phyloP scores from a whole-genome alignment of 1,140 invertebrate genomes.

The Parasteatoda tepidariorum region DNA sequence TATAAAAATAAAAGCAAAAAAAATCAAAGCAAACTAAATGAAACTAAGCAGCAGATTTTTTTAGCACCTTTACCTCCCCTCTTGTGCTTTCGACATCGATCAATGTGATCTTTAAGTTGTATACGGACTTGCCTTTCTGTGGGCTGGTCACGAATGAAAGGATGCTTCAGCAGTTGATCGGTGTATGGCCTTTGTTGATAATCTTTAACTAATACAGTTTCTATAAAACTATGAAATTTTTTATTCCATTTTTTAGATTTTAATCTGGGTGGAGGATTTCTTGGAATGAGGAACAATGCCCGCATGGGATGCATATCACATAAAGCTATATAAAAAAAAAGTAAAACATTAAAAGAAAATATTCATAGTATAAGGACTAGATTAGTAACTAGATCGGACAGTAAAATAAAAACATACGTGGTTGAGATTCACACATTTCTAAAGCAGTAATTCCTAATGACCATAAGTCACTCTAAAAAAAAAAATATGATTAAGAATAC shows the following conservation, averaged over 20 bases:
- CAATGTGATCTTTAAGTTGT: constrained; percentile 99
- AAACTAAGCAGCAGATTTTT: constrained; percentile 11
- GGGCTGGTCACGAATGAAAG: constrained; percentile 97
- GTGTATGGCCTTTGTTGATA: constrained; percentile 98
- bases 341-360: not conserved
- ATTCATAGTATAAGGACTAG: not conserved
- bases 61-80: constrained; percentile 61
- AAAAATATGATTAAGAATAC: not conserved
- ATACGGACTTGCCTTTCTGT: constrained; percentile 97
- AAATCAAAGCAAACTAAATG: not conserved
- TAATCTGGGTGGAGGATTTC: constrained; percentile 95
- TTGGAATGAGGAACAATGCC: constrained; percentile 96
- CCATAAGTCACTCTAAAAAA: constrained; percentile 89
- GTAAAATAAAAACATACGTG: constrained; percentile 76
- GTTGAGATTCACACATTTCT: constrained; percentile 99
- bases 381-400: not conserved
- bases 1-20: not conserved
- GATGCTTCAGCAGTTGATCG: constrained; percentile 96
- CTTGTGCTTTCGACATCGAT: constrained; percentile 75
- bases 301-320: constrained; percentile 99
- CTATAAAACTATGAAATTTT: constrained; percentile 92
- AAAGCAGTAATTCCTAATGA: constrained; percentile 97
- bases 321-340: constrained; percentile 68
- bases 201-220: constrained; percentile 93
- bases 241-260: constrained; percentile 97